These are phyloP conservation scores for Centruroides sculpturatus DNA, from an alignment of 1,140 invertebrate species.

Conservation along the genomic window DNA sequence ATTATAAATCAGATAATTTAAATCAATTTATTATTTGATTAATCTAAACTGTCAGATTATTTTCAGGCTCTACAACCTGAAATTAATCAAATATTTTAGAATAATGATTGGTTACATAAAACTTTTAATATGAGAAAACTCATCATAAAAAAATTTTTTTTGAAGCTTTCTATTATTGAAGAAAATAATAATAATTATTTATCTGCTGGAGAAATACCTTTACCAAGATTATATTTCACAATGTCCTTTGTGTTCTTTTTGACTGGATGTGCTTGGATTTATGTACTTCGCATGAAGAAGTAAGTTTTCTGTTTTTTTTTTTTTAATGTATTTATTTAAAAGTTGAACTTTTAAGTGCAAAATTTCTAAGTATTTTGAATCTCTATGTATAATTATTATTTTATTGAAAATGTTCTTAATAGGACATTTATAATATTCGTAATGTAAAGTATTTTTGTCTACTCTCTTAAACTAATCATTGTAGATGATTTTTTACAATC, in stretches of 20 bases:
- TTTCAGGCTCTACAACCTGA: not conserved
- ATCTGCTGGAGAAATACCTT: constrained; percentile 93
- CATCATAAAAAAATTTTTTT: constrained; percentile 7
- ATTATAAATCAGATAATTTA: too few relatives aligned
- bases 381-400: not conserved
- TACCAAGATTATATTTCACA: constrained; percentile 80
- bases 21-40: too few relatives aligned
- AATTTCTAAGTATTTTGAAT: not conserved
- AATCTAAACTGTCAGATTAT: not conserved
- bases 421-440: not conserved
- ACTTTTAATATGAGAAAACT: not conserved
- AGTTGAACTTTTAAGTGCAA: too few relatives aligned
- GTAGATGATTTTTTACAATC: too few relatives aligned
- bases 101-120: not conserved
- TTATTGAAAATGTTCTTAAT: not conserved
- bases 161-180: constrained; percentile 66
- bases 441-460: not conserved
- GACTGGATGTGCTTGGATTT: constrained; percentile 80
- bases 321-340: not conserved
- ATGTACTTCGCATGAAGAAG: constrained; percentile 70
- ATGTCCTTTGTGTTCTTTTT: constrained; percentile 82
- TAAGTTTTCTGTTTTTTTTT: constrained; percentile 27
- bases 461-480: too few relatives aligned
- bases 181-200: constrained; percentile 58
- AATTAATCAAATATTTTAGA: not conserved